phyloP scores from a whole-genome alignment of 2,113 vertebrate genomes.

The Eublepharis macularius region DNA sequence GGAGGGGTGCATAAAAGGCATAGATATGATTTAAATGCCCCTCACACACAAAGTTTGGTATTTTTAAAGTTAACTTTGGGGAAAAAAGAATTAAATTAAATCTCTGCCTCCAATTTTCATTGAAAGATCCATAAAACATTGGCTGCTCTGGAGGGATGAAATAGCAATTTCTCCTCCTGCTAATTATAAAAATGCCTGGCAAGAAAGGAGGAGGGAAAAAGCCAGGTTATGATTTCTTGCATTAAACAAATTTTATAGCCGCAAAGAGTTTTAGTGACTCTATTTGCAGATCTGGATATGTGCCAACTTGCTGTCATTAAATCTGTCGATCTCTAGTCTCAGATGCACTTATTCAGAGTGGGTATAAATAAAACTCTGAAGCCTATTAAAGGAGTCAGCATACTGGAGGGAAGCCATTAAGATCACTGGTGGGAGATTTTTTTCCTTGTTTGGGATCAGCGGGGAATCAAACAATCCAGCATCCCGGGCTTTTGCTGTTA shows the following conservation, averaged over 20 bases:
- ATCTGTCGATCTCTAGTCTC: constrained; percentile 70
- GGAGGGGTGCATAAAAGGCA: background rate
- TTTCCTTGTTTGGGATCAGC: background rate
- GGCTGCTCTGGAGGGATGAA: constrained; percentile 18
- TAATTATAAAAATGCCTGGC: constrained; percentile 68
- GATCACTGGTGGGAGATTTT: background rate
- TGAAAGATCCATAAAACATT: constrained; percentile 25
- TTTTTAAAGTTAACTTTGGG: background rate
- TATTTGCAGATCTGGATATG: constrained; percentile 68
- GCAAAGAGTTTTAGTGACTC: constrained; percentile 68
- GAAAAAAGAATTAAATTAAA: background rate
- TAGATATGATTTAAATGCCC: background rate
- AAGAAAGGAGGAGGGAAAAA: background rate
- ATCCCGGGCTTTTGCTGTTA: too few species aligned
- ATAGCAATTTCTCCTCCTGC: constrained; percentile 46
- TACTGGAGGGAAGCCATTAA: background rate
- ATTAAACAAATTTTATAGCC: constrained; percentile 70
- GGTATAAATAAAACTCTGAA: constrained; percentile 68
- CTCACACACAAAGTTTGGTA: accelerated
- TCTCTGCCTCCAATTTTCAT: constrained; percentile 22
- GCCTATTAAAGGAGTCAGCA: constrained; percentile 56
- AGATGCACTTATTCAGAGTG: constrained; percentile 71
- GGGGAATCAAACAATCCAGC: background rate
- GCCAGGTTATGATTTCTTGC: constrained; percentile 62
- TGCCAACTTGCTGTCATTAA: constrained; percentile 70